Evolutionary conservation across 2,797 vertebrate genomes (phyloP), one percentile per base, ranked within the genome.

Genomic region (Argya squamiceps): DNA sequence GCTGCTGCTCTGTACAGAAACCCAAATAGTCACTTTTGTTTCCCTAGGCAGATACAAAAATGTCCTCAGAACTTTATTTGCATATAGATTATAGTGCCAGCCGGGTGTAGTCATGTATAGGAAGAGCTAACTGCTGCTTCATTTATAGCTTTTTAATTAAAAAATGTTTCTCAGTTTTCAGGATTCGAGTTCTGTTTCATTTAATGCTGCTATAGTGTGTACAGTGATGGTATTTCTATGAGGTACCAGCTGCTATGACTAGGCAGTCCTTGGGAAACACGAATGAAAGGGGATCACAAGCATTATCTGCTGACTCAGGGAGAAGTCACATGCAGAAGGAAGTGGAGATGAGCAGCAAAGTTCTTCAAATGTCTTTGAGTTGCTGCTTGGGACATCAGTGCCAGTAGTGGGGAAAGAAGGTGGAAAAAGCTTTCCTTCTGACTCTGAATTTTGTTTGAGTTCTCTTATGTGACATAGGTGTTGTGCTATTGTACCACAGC

Each of bases 11-110:
- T 58, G 23, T 83, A 16, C 2, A 50, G 71, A 89, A 96, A 79
- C 29, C 11, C 77, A 82, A 34, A 64, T 27, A 82, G 60, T 65
- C 0, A 1, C 39, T 62, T 92, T 82, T 92, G 21, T 92, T 90
- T 96, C 93, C 86, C 34, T 34, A 60, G 76, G 83, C 56, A 68
- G 88, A 78, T 88, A 92, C 17, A 93, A 69, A 96, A 96, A 88
- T 95, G 89, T 92, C 84, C 67, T 94, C 39, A 88, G 85, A 78
- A 67, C 65, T 92, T 94, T 94, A 95, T 97, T 96, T 96, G 91
- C 96, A 91, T 96, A 56, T 86, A 95, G 93, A 96, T 96, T 95
- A 63, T 89, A 84, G 73, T 74, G 44, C 62, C 62, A 88, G 70
- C 68, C 0, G 4, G 76, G 92, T 93, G 65, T 94, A 95, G 84